Base-by-base conservation (phyloP, 1,140 invertebrate species). In the Luehdorfia chinensis region DNA sequence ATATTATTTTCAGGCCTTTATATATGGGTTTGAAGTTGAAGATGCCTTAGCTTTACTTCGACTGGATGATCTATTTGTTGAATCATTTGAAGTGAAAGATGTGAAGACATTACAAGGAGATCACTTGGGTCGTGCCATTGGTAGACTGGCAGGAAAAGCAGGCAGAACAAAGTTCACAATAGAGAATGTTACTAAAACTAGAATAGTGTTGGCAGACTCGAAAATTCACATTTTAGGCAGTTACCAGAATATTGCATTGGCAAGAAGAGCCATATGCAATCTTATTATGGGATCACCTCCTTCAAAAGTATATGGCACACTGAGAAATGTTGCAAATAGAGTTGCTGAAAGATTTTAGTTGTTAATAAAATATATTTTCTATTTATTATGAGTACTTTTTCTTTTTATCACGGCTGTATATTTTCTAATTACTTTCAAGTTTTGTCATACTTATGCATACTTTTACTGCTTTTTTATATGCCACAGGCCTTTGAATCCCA, bases 191-290 rank as follows among this genome's bases (percentile, higher is more conserved):
- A 99, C 98, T 5, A 99, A 98, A 88, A 99, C 98, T 0, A 92
- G 98, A 84, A 99, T 99, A 67, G 96, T 99, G 12, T 84, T 99
- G 41, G 98, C 98, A 28, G 97, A 99, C 73, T 92, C 90, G 50
- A 98, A 98, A 90, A 95, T 99, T 57, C 98, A 99, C 80, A 96
- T 99, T 48, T 88, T 99, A 30, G 98, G 98, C 25, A 98, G 97
- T 54, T 99, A 94, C 86, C 96, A 99, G 87, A 99, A 99, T 81
- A 98, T 99, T 54, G 94, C 97, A 64, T 76, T 98, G 45, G 98
- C 98, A 0, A 92, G 97, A 74, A 91, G 96, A 75, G 95, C 97
- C n/a, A 93, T 99, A 62, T 99, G 97, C 88, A 98, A 97, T 87
- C 89, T 99, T 13, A 99, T 99, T 74, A 88, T 99, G 60, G 98